Conservation (phyloP, 2,888 invertebrate genomes). For the Dryadula phaetusa region DNA sequence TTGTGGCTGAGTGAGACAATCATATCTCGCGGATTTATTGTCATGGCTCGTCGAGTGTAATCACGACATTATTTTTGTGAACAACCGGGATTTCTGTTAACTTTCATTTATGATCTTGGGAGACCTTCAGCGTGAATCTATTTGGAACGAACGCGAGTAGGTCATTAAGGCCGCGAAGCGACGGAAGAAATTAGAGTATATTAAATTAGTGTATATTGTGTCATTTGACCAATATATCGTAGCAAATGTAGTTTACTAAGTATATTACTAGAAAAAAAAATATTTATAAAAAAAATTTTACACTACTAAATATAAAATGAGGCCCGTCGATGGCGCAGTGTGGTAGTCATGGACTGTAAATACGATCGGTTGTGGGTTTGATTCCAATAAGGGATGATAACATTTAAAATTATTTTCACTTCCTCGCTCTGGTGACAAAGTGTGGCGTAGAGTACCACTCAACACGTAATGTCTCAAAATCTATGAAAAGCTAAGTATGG, state of each 20-base stretch:
- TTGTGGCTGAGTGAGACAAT: slow-evolving; percentile 74
- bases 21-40: slow-evolving; percentile 57
- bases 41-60: slow-evolving; percentile 51
- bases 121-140: slow-evolving; percentile 29
- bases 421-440: too few species aligned
- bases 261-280: neutral
- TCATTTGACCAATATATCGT: neutral
- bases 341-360: too few species aligned
- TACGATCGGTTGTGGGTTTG: too few species aligned
- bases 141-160: slow-evolving; percentile 29
- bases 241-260: neutral
- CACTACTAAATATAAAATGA: too few species aligned
- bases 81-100: slow-evolving; percentile 51
- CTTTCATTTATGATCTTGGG: slow-evolving; percentile 49
- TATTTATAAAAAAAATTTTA: too few species aligned
- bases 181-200: neutral
- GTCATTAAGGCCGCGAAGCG: slow-evolving; percentile 20
- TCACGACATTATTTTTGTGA: slow-evolving; percentile 56
- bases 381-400: too few species aligned
- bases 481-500: too few species aligned
- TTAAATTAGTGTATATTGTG: neutral
- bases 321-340: too few species aligned
- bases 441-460: too few species aligned
- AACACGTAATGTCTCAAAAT: too few species aligned
- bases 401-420: too few species aligned